These are phyloP conservation scores for Microtus pennsylvanicus DNA, from an alignment of 2,113 vertebrate species.

Conservation along the genomic window DNA sequence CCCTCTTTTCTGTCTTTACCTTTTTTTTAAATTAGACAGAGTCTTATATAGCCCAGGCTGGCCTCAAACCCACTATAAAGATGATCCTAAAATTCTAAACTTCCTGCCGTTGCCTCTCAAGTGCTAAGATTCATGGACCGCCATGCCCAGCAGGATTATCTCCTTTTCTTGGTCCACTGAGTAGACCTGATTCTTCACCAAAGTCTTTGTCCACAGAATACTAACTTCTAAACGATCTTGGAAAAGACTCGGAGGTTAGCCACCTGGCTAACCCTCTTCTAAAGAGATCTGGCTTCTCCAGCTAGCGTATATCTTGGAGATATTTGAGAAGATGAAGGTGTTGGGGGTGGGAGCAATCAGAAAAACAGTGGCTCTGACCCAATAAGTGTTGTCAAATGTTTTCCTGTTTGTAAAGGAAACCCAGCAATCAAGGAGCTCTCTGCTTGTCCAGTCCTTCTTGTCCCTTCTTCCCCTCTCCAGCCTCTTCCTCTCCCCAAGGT, in stretches of 20 bases:
- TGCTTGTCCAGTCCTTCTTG: not conserved
- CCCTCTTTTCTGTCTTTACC: no score
- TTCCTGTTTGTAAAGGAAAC: conserved; percentile 45
- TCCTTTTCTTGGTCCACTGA: not conserved
- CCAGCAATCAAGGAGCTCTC: conserved; percentile 56
- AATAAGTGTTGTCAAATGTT: conserved; percentile 7
- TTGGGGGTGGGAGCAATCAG: not conserved
- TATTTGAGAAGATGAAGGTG: not conserved
- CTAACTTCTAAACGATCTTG: not conserved
- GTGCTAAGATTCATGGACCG: not conserved
- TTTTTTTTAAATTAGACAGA: not conserved
- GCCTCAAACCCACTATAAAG: not conserved
- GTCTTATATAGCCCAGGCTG: not conserved
- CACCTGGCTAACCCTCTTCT: not conserved
- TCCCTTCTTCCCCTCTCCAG: not conserved
- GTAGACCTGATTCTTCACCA: not conserved
- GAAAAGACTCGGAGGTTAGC: not conserved
- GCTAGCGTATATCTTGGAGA: not conserved
- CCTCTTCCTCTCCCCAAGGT: fast-evolving
- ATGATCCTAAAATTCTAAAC: not conserved
- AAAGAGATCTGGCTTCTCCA: not conserved
- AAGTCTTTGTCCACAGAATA: not conserved
- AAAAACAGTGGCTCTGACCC: conserved; percentile 4
- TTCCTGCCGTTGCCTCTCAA: not conserved
- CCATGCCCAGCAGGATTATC: fast-evolving